These are phyloP conservation scores for Chymomyza costata DNA, from an alignment of 1,140 invertebrate genomes.

Conservation along the genomic window DNA sequence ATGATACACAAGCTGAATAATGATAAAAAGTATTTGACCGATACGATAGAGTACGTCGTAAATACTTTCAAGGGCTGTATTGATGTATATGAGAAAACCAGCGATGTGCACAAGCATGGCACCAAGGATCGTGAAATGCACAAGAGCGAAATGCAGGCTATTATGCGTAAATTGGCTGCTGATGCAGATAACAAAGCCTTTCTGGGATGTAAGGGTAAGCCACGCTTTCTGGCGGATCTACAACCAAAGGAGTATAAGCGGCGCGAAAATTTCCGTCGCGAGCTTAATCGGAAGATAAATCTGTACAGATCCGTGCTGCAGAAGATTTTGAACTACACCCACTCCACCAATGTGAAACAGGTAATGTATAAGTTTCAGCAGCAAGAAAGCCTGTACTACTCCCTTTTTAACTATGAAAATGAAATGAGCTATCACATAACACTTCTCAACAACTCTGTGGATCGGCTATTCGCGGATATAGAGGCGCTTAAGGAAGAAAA, in stretches of 20 bases:
- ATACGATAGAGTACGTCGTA: slow-evolving; percentile 10
- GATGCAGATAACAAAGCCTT: slow-evolving; percentile 20
- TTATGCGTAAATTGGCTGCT: slow-evolving; percentile 18
- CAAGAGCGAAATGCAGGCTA: slow-evolving; percentile 8
- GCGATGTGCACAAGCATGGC: neutral
- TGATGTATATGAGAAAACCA: slow-evolving; percentile 6
- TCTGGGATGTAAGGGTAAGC: slow-evolving; percentile 20
- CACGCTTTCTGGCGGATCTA: slow-evolving; percentile 18
- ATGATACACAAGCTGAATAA: slow-evolving; percentile 6
- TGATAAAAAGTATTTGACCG: slow-evolving; percentile 17
- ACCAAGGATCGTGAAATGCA: neutral
- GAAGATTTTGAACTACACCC: slow-evolving; percentile 5
- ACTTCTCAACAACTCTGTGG: slow-evolving; percentile 9
- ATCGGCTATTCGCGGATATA: slow-evolving; percentile 7
- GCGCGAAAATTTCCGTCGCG: neutral
- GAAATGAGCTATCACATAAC: slow-evolving; percentile 15
- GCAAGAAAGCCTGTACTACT: slow-evolving; percentile 16
- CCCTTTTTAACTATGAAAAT: slow-evolving; percentile 19
- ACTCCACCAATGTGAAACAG: neutral
- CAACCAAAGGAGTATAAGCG: slow-evolving; percentile 10
- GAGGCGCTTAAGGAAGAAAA: neutral
- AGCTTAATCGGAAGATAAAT: slow-evolving; percentile 9
- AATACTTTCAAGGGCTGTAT: slow-evolving; percentile 2
- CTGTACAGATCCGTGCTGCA: slow-evolving; percentile 15
- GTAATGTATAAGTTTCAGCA: slow-evolving; percentile 12